phyloP scores from a whole-genome alignment of 2,797 vertebrate species.

The Semaprochilodus insignis region DNA sequence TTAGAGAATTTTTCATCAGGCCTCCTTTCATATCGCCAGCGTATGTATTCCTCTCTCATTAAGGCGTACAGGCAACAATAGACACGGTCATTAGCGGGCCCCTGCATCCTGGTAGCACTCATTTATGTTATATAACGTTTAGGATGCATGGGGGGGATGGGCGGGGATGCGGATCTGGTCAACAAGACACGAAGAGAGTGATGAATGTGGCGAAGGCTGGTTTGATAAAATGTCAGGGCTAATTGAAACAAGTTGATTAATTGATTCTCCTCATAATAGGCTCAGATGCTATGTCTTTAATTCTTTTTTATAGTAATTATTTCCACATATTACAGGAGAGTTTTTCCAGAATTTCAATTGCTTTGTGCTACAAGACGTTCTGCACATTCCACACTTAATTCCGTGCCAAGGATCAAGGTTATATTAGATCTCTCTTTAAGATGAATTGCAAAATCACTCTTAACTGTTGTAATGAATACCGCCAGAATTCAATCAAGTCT shows the following conservation, averaged over 20 bases:
- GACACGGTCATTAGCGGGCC: slow-evolving; percentile 32
- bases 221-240: slow-evolving; percentile 40
- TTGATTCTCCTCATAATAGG: slow-evolving; percentile 1
- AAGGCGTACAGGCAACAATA: slow-evolving; percentile 16
- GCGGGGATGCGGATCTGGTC: slow-evolving; percentile 5
- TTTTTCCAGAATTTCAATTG: slow-evolving; percentile 15
- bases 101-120: slow-evolving; percentile 40
- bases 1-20: slow-evolving; percentile 44
- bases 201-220: slow-evolving; percentile 42
- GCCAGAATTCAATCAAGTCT: slow-evolving; percentile 9
- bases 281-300: slow-evolving; percentile 6
- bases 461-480: slow-evolving; percentile 33
- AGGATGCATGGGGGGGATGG: background rate
- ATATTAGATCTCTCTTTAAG: slow-evolving; percentile 19
- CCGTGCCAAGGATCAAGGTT: background rate
- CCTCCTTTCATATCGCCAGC: slow-evolving; percentile 34
- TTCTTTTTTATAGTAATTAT: slow-evolving; percentile 21
- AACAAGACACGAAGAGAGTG: slow-evolving; percentile 28
- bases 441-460: slow-evolving; percentile 6
- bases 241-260: slow-evolving; percentile 30
- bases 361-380: slow-evolving; percentile 25
- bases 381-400: background rate
- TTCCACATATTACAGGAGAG: background rate
- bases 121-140: slow-evolving; percentile 32
- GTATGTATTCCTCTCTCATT: slow-evolving; percentile 46